Conservation (phyloP, 2,797 vertebrate genomes). For the Lacerta bilineata region DNA sequence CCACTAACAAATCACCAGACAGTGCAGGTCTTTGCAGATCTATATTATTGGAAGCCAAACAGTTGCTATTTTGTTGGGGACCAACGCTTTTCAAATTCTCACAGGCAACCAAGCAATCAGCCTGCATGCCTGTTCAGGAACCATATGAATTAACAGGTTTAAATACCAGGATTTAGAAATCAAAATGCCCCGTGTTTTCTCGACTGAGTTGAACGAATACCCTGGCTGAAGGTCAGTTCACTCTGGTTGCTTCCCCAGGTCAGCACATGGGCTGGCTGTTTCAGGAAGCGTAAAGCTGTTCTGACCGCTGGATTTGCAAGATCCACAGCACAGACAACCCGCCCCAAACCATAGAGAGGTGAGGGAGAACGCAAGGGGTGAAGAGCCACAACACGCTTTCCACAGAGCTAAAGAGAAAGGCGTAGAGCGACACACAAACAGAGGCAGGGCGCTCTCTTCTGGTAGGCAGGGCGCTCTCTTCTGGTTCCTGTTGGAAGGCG, state of each 20-base stretch:
- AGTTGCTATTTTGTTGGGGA: background rate
- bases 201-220: too few species aligned
- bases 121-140: background rate
- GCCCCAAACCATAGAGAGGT: background rate
- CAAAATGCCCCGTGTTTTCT: background rate
- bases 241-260: background rate
- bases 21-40: too few species aligned
- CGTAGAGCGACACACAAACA: too few species aligned
- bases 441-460: too few species aligned
- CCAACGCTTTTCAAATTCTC: background rate
- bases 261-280: background rate
- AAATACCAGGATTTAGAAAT: too few species aligned
- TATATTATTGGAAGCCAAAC: background rate
- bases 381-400: background rate
- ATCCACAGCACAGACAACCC: background rate
- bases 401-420: too few species aligned
- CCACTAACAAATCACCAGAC: too few species aligned
- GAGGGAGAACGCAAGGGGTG: background rate
- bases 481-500: too few species aligned
- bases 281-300: background rate
- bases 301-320: background rate
- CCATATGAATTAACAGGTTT: background rate
- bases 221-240: background rate
- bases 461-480: too few species aligned
- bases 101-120: background rate